phyloP scores from a whole-genome alignment of 2,888 invertebrate species.

The Cheilosia scutellata region DNA sequence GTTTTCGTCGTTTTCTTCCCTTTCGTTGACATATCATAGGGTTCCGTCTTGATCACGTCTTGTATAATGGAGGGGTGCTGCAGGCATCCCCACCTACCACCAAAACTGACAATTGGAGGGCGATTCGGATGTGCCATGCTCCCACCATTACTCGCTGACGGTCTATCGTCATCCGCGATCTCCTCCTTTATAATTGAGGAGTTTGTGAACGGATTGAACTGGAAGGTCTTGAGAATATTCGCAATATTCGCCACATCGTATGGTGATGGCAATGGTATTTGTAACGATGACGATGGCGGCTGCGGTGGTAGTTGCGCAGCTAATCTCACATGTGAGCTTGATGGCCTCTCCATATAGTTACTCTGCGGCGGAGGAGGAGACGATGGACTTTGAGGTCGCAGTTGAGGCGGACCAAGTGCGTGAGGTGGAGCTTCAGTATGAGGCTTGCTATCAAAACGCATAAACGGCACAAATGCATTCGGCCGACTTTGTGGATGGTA shows the following conservation, averaged over 20 bases:
- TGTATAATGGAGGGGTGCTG: background rate
- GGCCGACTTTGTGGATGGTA: constrained; percentile 15
- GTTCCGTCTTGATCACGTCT: background rate
- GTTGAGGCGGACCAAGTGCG: background rate
- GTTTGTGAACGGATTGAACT: constrained; percentile 42
- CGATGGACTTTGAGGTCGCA: background rate
- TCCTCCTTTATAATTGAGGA: constrained; percentile 43
- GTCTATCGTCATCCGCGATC: constrained; percentile 19
- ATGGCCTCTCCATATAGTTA: background rate
- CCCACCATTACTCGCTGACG: background rate
- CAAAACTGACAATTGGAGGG: too few relatives aligned
- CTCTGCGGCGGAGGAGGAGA: background rate
- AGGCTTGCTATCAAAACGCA: background rate
- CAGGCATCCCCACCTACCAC: too few relatives aligned
- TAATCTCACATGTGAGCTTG: background rate
- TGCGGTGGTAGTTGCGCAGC: background rate
- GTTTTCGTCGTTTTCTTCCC: background rate
- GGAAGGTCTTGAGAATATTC: constrained; percentile 50
- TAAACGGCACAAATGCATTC: constrained; percentile 5
- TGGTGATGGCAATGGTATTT: constrained; percentile 81
- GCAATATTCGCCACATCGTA: constrained; percentile 56
- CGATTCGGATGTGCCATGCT: background rate
- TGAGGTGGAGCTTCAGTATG: background rate
- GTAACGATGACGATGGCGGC: constrained; percentile 84
- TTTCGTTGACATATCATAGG: background rate